Base-by-base conservation (phyloP, 2,797 vertebrate species). In the Poeciliopsis presidionis region DNA sequence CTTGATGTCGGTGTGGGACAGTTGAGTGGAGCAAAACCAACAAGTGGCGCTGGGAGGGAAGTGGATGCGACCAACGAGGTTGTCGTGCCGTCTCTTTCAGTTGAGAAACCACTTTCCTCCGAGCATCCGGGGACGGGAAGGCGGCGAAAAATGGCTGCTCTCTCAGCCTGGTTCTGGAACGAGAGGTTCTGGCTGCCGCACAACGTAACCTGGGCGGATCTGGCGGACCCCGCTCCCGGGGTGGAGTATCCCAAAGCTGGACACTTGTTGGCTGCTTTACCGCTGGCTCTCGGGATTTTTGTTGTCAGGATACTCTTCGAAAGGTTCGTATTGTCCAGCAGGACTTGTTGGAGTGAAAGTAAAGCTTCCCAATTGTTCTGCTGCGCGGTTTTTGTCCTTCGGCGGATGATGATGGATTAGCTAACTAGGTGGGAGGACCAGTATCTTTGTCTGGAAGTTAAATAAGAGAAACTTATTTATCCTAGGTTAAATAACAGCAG, bases 91-190 rank as follows among this genome's bases (percentile, higher is more conserved):
- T 81, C 74, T 77, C 45, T 59, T 69, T 45, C 22, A 78, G 80
- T 47, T 18, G 57, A 82, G 6, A 77, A 71, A n/a, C 45, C 0
- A 0, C 0, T 53, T 63, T 71, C 3, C 33, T 45, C 25, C 0
- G 12, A 7, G 16, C 43, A 18, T 5, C 70, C 72, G 59, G 79
- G 79, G 78, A 57, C 79, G 25, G 70, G 69, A 18, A n/a, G 84
- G 28, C 79, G 4, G 45, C 22, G 3, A 72, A 91, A 89, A 85
- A 96, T 96, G 96, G 95, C 96, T 91, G 94, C 94, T 87, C 86
- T 98, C 57, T 97, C 96, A 96, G 96, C 96, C 96, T 98, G 97
- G 97, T 96, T 99, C 79, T 99, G 98, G 98, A 97, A 95, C 90
- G 98, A 99, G 84, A 95, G 97, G 83, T 99, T 99, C 86, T 99